These are phyloP conservation scores for Drosophila parthenogenetica DNA, from an alignment of 2,888 invertebrate species.

Conservation along the genomic window DNA sequence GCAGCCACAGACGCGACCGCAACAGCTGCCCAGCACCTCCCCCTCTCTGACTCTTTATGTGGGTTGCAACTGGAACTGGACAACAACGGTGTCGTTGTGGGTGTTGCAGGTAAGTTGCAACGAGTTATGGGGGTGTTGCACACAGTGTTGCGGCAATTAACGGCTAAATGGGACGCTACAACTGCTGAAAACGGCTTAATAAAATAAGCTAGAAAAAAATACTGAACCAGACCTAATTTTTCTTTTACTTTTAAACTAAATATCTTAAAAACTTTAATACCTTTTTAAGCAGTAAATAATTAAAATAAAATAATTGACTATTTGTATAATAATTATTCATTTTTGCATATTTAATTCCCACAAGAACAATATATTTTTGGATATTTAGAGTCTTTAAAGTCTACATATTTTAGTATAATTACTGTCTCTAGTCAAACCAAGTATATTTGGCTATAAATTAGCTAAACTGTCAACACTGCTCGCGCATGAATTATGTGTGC, in stretches of 20 bases:
- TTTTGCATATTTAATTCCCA: too few species aligned
- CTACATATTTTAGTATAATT: too few species aligned
- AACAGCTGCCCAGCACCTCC: conserved; percentile 10
- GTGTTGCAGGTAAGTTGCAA: conserved; percentile 20
- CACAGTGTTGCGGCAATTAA: not conserved
- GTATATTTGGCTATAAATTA: not conserved
- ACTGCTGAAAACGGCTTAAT: not conserved
- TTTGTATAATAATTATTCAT: too few species aligned
- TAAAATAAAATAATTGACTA: too few species aligned
- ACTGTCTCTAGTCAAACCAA: too few species aligned
- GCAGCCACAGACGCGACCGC: conserved; percentile 45
- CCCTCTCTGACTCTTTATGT: conserved; percentile 24
- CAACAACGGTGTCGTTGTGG: conserved; percentile 35
- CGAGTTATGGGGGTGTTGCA: conserved; percentile 27
- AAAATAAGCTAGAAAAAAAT: not conserved
- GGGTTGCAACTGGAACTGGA: conserved; percentile 40
- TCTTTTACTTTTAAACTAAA: too few species aligned
- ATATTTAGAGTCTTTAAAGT: too few species aligned
- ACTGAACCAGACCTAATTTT: too few species aligned
- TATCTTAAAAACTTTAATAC: too few species aligned
- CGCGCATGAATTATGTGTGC: conserved; percentile 36
- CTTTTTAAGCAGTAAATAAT: too few species aligned
- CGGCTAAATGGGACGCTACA: not conserved
- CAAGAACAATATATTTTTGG: too few species aligned
- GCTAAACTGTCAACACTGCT: not conserved